These are phyloP conservation scores for Shargacucullia verbasci DNA, from an alignment of 2,888 invertebrate genomes.

Conservation along the genomic window DNA sequence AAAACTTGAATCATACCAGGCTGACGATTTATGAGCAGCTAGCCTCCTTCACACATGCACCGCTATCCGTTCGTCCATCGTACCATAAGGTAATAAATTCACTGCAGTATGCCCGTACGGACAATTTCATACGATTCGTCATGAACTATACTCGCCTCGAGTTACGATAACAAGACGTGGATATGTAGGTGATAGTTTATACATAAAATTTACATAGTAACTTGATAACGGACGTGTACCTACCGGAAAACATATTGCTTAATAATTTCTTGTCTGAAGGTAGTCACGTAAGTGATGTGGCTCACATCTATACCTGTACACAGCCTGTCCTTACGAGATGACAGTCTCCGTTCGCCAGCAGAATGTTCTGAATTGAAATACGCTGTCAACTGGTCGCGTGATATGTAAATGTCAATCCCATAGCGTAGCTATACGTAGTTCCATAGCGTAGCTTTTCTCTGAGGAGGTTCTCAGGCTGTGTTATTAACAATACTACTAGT, in stretches of 20 bases:
- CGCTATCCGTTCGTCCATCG: constrained; percentile 2
- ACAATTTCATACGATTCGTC: constrained; percentile 27
- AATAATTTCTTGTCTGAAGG: constrained; percentile 3
- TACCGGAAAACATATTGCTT: constrained; percentile 8
- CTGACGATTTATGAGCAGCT: too few relatives aligned
- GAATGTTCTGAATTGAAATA: too few relatives aligned
- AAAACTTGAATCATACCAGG: too few relatives aligned
- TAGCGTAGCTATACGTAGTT: too few relatives aligned
- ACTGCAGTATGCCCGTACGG: constrained; percentile 14
- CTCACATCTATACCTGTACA: neutral
- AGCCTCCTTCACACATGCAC: neutral
- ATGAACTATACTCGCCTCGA: constrained; percentile 18
- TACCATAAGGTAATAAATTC: constrained; percentile 12
- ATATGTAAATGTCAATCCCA: too few relatives aligned
- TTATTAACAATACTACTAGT: too few relatives aligned
- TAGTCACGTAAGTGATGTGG: neutral
- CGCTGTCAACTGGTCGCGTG: too few relatives aligned
- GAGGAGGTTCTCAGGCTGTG: too few relatives aligned
- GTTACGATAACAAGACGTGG: constrained; percentile 20
- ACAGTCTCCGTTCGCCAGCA: too few relatives aligned
- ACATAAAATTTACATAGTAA: constrained; percentile 7
- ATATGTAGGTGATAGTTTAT: constrained; percentile 14
- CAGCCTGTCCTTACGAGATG: neutral
- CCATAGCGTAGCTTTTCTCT: too few relatives aligned
- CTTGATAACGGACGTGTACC: constrained; percentile 10